Evolutionary conservation across 2,888 invertebrate genomes (phyloP), one percentile per base, ranked within the genome.

Genomic region (Acleris laterana): DNA sequence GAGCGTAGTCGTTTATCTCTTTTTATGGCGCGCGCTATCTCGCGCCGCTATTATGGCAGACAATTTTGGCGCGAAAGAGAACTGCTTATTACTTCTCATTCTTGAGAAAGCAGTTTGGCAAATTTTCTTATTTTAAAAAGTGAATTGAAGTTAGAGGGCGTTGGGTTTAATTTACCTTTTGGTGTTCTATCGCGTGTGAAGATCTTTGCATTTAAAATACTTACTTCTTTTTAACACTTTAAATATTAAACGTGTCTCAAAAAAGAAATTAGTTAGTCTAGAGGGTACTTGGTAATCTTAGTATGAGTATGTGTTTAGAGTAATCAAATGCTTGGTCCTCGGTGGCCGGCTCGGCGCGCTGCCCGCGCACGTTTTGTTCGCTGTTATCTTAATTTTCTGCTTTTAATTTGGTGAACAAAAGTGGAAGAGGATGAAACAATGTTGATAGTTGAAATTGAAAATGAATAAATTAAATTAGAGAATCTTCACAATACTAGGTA

Each of bases 31-130:
- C 82, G 77, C 88, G 90, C 90, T 93, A 93, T 93, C 92, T 91
- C 81, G 81, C 85, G 83, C 82, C 87, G 92, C 90, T 90, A 91
- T 93, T 90, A 92, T 92, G 90, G 90, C 82, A 86, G 90, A 92
- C 93, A 91, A 92, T 93, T 93, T 92, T 90, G 90, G 91, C 91
- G 91, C 90, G 89, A 92, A 93, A 91, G 91, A 92, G 91, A 90
- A 92, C 90, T 91, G 92, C 91, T 93, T 92, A 93, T 92, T 91
- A 91, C 90, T 88, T 87, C 88, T 89, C 88, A 90, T 90, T 92
- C 90, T 89, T 84, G 86, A 80, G 80, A 52, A 52, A 79, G 81
- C 82, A 80, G 74, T 81, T 80, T 81, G 84, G 85, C 80, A 82
- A 84, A 83, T 80, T 78, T 78, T 76, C 75, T 73, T 73, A 73